Base-by-base conservation (phyloP, 2,113 vertebrate species). In the Solenodon paradoxus region DNA sequence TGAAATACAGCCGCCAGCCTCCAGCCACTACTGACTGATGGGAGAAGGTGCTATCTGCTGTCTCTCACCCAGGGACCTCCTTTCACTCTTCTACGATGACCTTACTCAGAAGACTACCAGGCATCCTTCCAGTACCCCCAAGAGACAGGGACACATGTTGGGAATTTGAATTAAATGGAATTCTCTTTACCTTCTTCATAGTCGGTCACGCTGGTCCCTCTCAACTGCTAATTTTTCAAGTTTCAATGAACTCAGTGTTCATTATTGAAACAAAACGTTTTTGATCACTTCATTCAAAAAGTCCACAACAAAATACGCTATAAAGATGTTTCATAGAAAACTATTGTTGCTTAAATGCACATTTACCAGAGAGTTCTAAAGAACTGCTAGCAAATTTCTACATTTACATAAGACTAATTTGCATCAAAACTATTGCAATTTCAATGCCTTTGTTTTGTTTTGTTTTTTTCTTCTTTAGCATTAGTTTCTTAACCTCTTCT, bases 221-320 rank as follows among this genome's bases (percentile, higher is more conserved):
- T 92, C 84, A 64, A 53, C n/a, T 95, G 90, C 68, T 93, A 35
- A 30, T n/a, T 88, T 92, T 94, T 93, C 66, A 55, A 90, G 92
- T 66, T 49, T 38, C 77, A 78, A 38, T 84, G n/a, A n/a, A n/a
- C 45, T 90, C 92, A 88, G 47, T 85, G 72, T 71, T 79, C 90
- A 80, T 92, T 82, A 93, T 95, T 80, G 59, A 75, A 96, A 95
- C 96, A 97, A n/a, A 95, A 95, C 94, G 95, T 47, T 90, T 90
- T 92, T 96, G 87, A 97, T 96, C 96, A 78, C 94, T 92, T 93
- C 93, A 80, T 97, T 95, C 92, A 95, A 90, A 97, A 93, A 61
- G 59, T 81, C 95, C 92, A 91, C 49, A 53, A 81, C 53, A 78
- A 94, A 96, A 94, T 95, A 82, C 9, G 45, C 81, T 61, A 69